These are phyloP conservation scores for Drosophila azteca DNA, from an alignment of 1,140 invertebrate genomes.

Conservation along the genomic window DNA sequence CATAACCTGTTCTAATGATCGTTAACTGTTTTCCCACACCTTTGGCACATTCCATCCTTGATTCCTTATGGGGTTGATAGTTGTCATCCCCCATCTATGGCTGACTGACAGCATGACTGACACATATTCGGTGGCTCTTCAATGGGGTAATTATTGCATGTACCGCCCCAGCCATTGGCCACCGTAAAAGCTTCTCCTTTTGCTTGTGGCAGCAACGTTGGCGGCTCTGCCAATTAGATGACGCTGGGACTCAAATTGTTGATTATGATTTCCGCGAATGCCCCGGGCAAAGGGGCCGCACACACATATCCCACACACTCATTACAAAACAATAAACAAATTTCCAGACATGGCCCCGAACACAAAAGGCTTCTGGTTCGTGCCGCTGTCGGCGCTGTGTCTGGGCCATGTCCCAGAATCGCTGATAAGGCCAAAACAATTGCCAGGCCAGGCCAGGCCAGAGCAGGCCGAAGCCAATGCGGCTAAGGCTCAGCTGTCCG, in stretches of 20 bases:
- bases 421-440: conserved; percentile 80
- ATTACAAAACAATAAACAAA: conserved; percentile 83
- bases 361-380: conserved; percentile 72
- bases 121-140: conserved; percentile 42
- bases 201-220: not conserved
- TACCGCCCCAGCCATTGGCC: not conserved
- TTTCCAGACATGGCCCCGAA: conserved; percentile 73
- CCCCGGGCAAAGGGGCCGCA: conserved; percentile 68
- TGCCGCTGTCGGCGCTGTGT: conserved; percentile 74
- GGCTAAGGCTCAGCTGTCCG: conserved; percentile 17
- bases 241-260: conserved; percentile 67
- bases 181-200: too few species aligned
- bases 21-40: not conserved
- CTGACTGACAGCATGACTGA: conserved; percentile 47
- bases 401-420: conserved; percentile 69
- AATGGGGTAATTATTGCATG: conserved; percentile 44
- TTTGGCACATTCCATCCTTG: not conserved
- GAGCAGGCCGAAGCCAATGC: conserved; percentile 18
- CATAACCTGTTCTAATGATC: too few species aligned
- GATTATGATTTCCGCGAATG: conserved; percentile 78
- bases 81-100: conserved; percentile 6
- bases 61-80: not conserved
- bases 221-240: conserved; percentile 68
- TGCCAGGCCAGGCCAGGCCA: conserved; percentile 44
- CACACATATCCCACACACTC: conserved; percentile 54